These are phyloP conservation scores for Pterocles orientalis DNA, from an alignment of 2,113 vertebrate species.

Conservation along the genomic window DNA sequence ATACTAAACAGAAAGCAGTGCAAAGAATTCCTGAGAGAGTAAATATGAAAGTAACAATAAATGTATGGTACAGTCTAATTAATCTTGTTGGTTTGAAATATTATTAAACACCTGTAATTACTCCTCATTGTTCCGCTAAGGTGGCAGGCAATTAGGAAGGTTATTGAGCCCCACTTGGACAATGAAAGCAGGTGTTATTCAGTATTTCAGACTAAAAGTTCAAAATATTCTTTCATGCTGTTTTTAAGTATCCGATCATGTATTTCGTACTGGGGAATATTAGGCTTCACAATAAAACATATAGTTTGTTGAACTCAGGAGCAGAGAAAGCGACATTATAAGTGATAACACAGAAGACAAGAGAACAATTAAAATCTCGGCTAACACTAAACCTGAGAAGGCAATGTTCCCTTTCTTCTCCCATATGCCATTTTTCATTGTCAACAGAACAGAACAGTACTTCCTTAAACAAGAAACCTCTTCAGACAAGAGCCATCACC, in stretches of 20 bases:
- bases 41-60: not conserved
- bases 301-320: not conserved
- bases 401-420: not conserved
- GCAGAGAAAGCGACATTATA: not conserved
- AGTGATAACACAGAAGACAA: not conserved
- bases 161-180: not conserved
- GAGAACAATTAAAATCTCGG: constrained; percentile 19
- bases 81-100: not conserved
- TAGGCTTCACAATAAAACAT: not conserved
- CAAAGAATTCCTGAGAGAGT: not conserved
- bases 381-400: not conserved
- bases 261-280: not conserved
- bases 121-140: not conserved
- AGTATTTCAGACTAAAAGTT: not conserved
- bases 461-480: not conserved
- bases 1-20: not conserved
- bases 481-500: not conserved
- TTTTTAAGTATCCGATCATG: not conserved
- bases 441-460: not conserved
- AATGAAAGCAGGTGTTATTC: not conserved
- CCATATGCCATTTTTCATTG: not conserved
- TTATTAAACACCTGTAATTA: not conserved
- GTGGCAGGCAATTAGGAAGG: not conserved
- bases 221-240: not conserved
- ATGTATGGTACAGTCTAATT: not conserved